Conservation (phyloP, 2,888 invertebrate genomes). For the Machimus atricapillus region DNA sequence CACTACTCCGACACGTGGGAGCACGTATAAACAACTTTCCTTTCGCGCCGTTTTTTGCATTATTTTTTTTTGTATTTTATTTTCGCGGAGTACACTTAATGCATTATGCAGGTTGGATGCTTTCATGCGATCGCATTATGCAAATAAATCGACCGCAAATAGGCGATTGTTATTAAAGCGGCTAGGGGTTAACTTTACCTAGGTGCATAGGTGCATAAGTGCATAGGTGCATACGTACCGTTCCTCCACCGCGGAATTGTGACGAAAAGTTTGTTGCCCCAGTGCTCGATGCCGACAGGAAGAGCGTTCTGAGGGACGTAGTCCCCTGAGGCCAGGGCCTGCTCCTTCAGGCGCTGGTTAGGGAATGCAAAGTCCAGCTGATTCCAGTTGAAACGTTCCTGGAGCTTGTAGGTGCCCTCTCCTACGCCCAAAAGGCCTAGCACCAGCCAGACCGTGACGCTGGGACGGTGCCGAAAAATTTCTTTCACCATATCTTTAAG, state of each 20-base stretch:
- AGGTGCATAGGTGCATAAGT: too few species aligned
- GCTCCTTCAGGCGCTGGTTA: conserved; percentile 67
- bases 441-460: neutral
- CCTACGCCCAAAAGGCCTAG: conserved; percentile 38
- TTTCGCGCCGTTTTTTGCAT: neutral
- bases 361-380: conserved; percentile 79
- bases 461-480: neutral
- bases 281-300: conserved; percentile 83
- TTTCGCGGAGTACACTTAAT: neutral
- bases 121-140: neutral
- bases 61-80: neutral
- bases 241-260: conserved; percentile 81
- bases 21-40: neutral
- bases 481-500: neutral
- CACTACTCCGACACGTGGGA: neutral
- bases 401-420: conserved; percentile 64
- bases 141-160: neutral
- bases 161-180: neutral
- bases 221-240: conserved; percentile 66
- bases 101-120: neutral
- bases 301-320: conserved; percentile 79
- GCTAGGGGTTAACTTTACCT: neutral
- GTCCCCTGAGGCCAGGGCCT: conserved; percentile 71
- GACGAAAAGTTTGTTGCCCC: conserved; percentile 82
- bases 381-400: conserved; percentile 79